A percentile compares a stretch with the other conserved stretches of the same genome.
These are phyloP conservation scores for Aradophagus sp. DNA, from an alignment of 1,140 invertebrate genomes.

Conservation along the genomic window DNA sequence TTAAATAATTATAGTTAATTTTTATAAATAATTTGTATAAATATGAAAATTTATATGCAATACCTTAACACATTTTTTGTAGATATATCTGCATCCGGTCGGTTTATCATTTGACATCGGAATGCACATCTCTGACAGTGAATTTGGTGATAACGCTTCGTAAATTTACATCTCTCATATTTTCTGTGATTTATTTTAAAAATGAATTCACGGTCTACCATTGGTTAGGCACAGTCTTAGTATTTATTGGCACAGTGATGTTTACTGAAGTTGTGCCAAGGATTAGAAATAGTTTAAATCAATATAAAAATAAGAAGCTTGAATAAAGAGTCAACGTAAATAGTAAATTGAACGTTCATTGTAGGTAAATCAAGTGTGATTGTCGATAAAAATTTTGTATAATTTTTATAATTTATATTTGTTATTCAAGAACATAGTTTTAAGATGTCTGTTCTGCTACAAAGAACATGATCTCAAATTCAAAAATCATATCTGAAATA, in stretches of 20 bases:
- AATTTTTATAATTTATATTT: no score
- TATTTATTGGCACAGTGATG: conserved; percentile 94
- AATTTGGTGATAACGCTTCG: conserved; percentile 96
- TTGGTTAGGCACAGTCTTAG: conserved; percentile 93
- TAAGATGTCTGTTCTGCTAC: no score
- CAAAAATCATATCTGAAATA: no score
- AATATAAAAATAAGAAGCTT: conserved; percentile 5
- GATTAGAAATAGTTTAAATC: conserved; percentile 32
- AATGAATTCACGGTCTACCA: conserved; percentile 95
- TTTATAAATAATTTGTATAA: no score
- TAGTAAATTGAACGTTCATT: background rate
- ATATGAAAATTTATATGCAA: no score
- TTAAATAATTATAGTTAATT: no score
- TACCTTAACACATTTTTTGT: conserved; percentile 53
- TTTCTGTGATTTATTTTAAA: conserved; percentile 96
- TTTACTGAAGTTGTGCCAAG: conserved; percentile 85
- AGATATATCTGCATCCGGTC: conserved; percentile 93
- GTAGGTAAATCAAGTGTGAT: no score
- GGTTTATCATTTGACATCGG: conserved; percentile 94
- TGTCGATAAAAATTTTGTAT: no score
- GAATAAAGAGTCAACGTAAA: conserved; percentile 11
- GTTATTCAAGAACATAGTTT: no score
- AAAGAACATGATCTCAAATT: no score
- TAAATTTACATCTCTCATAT: conserved; percentile 95
- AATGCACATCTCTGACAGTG: conserved; percentile 94